A percentile compares a stretch with the other conserved stretches of the same genome.
Conservation (phyloP, 1,140 invertebrate genomes). For the Octopus sinensis region DNA sequence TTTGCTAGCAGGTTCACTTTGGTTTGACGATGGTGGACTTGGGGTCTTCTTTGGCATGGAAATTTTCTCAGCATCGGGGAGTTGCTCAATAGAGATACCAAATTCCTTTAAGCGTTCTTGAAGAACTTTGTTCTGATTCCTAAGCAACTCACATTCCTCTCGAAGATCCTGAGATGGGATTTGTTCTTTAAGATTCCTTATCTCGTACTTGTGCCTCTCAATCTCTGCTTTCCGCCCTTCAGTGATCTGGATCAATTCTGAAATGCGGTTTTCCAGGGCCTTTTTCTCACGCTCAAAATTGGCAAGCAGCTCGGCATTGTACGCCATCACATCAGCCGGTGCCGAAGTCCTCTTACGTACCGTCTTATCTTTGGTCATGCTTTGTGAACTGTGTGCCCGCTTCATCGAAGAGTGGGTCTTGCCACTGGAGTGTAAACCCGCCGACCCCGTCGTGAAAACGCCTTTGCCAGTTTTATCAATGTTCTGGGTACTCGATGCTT, state of each 20-base stretch:
- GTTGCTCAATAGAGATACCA: constrained; percentile 50
- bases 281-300: constrained; percentile 58
- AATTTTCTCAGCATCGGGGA: constrained; percentile 54
- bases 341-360: constrained; percentile 49
- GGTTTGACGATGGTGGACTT: constrained; percentile 23
- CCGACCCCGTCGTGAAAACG: not conserved
- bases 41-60: constrained; percentile 37
- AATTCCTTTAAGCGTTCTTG: constrained; percentile 49
- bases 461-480: constrained; percentile 41
- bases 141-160: constrained; percentile 48
- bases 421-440: constrained; percentile 14
- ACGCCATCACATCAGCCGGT: constrained; percentile 55
- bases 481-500: constrained; percentile 50
- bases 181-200: constrained; percentile 45
- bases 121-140: constrained; percentile 50
- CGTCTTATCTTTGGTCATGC: constrained; percentile 50
- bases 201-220: constrained; percentile 54
- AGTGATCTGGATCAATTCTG: constrained; percentile 52
- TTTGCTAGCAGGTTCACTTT: constrained; percentile 25
- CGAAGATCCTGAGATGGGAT: constrained; percentile 33
- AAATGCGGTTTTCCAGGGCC: constrained; percentile 50
- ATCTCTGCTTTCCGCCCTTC: constrained; percentile 56
- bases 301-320: constrained; percentile 56
- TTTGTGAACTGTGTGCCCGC: constrained; percentile 53
- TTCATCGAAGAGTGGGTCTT: constrained; percentile 41